These are phyloP conservation scores for Mungos mungo DNA, from an alignment of 2,113 vertebrate genomes.

Conservation along the genomic window DNA sequence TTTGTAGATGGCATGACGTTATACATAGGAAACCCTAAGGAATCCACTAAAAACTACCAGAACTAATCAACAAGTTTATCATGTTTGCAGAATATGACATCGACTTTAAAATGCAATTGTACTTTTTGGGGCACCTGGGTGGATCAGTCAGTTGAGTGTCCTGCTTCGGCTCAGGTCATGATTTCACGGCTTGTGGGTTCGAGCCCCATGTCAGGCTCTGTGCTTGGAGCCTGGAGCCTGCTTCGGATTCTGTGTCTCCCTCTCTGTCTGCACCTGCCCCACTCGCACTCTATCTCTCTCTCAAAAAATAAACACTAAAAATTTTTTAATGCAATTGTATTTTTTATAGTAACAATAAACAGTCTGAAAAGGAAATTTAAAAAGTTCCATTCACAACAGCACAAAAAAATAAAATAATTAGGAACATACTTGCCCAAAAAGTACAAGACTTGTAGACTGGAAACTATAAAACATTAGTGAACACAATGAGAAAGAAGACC, in stretches of 20 bases:
- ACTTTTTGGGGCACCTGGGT: not conserved
- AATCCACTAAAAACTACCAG: not conserved
- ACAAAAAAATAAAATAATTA: constrained; percentile 22
- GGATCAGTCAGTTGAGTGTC: too few relatives aligned
- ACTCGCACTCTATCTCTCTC: too few relatives aligned
- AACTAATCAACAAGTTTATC: not conserved
- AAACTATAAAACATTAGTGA: not conserved
- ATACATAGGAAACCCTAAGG: not conserved
- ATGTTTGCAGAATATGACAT: not conserved
- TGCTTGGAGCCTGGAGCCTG: too few relatives aligned
- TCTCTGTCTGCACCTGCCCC: too few relatives aligned
- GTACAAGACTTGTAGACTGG: not conserved
- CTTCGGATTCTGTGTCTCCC: too few relatives aligned
- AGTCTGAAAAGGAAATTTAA: not conserved
- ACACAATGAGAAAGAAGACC: not conserved
- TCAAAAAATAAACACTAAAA: too few relatives aligned
- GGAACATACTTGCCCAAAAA: not conserved
- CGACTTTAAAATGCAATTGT: not conserved
- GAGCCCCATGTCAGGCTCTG: too few relatives aligned
- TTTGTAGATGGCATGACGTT: not conserved
- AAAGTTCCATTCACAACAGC: not conserved
- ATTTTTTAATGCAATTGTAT: not conserved
- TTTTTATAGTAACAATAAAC: not conserved
- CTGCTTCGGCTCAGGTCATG: too few relatives aligned
- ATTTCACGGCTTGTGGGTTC: too few relatives aligned